These are phyloP conservation scores for Sesia bembeciformis DNA, from an alignment of 2,888 invertebrate genomes.

Conservation along the genomic window DNA sequence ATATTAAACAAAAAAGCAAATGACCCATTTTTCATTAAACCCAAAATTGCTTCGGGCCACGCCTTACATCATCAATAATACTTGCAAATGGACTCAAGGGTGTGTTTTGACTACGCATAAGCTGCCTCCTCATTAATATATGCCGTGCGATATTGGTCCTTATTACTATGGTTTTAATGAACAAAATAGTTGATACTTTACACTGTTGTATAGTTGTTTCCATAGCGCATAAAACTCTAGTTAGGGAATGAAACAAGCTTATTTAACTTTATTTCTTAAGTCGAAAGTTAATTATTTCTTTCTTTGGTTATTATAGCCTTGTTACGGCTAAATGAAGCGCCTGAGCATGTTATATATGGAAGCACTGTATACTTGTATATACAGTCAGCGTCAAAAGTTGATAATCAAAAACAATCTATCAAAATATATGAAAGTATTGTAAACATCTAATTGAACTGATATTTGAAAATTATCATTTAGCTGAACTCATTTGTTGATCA, in stretches of 20 bases:
- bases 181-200: conserved; percentile 2
- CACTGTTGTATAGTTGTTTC: neutral
- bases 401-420: too few species aligned
- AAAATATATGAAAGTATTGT: too few species aligned
- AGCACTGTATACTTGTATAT: too few species aligned
- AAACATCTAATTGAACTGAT: too few species aligned
- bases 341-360: too few species aligned
- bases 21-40: conserved; percentile 8
- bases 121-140: conserved; percentile 43
- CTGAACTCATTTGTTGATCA: too few species aligned
- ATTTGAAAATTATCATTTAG: too few species aligned
- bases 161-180: conserved; percentile 8
- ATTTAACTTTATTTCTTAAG: neutral
- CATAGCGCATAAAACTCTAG: neutral
- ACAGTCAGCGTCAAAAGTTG: too few species aligned
- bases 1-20: neutral
- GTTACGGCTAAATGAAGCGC: too few species aligned
- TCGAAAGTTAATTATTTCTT: too few species aligned
- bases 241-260: neutral
- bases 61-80: conserved; percentile 45
- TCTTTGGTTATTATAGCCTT: too few species aligned
- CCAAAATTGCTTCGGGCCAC: conserved; percentile 8
- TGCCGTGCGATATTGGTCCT: conserved; percentile 42
- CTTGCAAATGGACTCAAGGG: conserved; percentile 42
- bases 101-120: conserved; percentile 40